Evolutionary conservation across 1,140 invertebrate species (phyloP).

Genomic region (Lutraria rhynchaena): DNA sequence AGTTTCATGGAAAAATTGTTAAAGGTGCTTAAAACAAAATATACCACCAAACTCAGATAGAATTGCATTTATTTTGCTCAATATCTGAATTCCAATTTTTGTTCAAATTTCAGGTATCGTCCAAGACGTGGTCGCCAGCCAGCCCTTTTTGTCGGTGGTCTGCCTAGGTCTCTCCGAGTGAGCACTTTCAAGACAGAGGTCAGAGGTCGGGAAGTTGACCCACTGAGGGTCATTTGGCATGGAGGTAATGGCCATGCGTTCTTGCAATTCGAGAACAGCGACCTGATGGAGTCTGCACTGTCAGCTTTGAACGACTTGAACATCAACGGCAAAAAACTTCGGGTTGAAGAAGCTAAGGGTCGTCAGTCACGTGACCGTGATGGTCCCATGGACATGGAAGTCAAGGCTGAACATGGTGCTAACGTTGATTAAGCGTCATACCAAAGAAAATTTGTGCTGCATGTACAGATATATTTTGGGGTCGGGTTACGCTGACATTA

Average conservation of each 20-base stretch:
- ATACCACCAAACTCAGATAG: too few species aligned
- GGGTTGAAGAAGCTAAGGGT: constrained; percentile 67
- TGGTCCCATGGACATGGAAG: neutral
- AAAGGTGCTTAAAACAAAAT: too few species aligned
- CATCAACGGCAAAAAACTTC: constrained; percentile 72
- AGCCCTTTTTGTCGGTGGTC: constrained; percentile 73
- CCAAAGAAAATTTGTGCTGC: constrained; percentile 32
- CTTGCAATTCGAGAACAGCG: constrained; percentile 71
- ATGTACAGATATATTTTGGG: constrained; percentile 4
- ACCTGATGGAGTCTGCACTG: constrained; percentile 71
- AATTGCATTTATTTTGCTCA: too few species aligned
- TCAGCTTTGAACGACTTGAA: constrained; percentile 67
- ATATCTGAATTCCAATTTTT: too few species aligned
- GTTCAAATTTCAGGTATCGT: constrained; percentile 9
- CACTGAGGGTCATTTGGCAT: constrained; percentile 76
- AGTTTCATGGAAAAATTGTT: too few species aligned
- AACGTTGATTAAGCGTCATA: neutral
- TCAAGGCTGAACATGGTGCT: neutral
- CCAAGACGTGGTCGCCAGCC: constrained; percentile 48
- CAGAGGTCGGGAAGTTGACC: constrained; percentile 71
- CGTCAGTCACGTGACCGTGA: constrained; percentile 7
- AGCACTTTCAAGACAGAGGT: constrained; percentile 76
- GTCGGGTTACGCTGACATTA: constrained; percentile 29
- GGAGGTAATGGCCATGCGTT: constrained; percentile 75
- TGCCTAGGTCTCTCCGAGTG: constrained; percentile 73